Conservation (phyloP, 2,888 invertebrate genomes). For the Melinaea marsaeus region DNA sequence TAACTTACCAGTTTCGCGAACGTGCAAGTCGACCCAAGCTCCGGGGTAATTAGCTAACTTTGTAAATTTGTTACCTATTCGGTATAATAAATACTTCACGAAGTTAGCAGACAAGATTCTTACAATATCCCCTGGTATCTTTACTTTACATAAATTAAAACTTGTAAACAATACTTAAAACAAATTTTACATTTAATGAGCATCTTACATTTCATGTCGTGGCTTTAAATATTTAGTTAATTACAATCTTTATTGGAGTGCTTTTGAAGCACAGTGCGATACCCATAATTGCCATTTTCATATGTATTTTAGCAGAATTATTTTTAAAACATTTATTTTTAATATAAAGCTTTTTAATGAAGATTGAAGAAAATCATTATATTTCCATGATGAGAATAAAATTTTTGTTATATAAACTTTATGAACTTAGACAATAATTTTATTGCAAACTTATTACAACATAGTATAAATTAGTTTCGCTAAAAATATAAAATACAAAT, state of each 20-base stretch:
- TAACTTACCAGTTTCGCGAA: constrained; percentile 54
- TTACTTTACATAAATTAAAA: constrained; percentile 32
- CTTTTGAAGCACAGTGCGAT: constrained; percentile 9
- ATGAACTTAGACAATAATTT: too few species aligned
- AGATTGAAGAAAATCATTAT: not conserved
- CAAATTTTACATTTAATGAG: constrained; percentile 21
- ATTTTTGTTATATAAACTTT: too few species aligned
- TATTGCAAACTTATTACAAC: too few species aligned
- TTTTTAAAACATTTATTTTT: not conserved
- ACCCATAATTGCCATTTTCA: constrained; percentile 15
- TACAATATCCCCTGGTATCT: constrained; percentile 38
- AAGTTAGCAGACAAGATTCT: constrained; percentile 43
- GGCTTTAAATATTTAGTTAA: constrained; percentile 19
- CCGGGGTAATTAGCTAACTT: constrained; percentile 56
- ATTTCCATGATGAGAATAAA: too few species aligned
- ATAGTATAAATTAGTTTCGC: constrained; percentile 56
- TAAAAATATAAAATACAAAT: constrained; percentile 41
- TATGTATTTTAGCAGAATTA: constrained; percentile 7
- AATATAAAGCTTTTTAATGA: too few species aligned
- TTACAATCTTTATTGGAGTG: constrained; percentile 14
- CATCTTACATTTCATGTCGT: constrained; percentile 16
- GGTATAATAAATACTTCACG: too few species aligned
- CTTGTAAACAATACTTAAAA: constrained; percentile 27
- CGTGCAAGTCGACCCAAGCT: constrained; percentile 57
- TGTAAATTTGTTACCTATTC: too few species aligned